These are phyloP conservation scores for Bombus polaris DNA, from an alignment of 1,140 invertebrate species.

Conservation along the genomic window DNA sequence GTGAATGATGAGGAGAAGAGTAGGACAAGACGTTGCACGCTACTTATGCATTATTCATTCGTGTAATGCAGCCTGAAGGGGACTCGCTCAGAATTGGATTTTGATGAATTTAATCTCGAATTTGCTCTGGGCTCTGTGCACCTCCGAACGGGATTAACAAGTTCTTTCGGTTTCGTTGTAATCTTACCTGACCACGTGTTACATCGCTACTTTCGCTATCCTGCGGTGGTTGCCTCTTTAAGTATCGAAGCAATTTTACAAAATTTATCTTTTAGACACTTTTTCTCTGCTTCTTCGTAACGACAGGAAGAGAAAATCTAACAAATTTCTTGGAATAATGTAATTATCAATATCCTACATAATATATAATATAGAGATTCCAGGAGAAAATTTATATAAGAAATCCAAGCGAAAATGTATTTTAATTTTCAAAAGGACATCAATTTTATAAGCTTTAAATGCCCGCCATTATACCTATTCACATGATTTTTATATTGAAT, in stretches of 20 bases:
- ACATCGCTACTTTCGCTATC: neutral
- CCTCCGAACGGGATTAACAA: constrained; percentile 74
- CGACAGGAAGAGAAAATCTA: too few species aligned
- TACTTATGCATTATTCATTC: constrained; percentile 81
- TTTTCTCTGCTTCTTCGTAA: too few species aligned
- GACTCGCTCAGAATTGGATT: constrained; percentile 79
- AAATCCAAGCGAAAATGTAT: neutral
- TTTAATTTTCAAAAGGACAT: neutral
- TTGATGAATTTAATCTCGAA: constrained; percentile 83
- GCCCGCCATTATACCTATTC: neutral
- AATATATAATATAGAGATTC: neutral
- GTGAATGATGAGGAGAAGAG: constrained; percentile 45
- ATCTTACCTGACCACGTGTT: constrained; percentile 16
- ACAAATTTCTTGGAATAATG: neutral
- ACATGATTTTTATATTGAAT: neutral
- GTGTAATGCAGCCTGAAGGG: constrained; percentile 53
- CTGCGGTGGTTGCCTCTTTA: too few species aligned
- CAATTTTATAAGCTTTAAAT: neutral
- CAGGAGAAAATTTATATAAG: neutral
- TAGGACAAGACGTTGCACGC: constrained; percentile 57
- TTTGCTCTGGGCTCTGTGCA: constrained; percentile 75
- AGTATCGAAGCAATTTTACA: neutral
- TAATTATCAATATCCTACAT: neutral
- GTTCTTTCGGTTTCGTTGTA: constrained; percentile 61
- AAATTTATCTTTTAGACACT: too few species aligned